Evolutionary conservation across 1,140 invertebrate genomes (phyloP), one percentile per base, ranked within the genome.

Genomic region (Meloidogyne floridensis): DNA sequence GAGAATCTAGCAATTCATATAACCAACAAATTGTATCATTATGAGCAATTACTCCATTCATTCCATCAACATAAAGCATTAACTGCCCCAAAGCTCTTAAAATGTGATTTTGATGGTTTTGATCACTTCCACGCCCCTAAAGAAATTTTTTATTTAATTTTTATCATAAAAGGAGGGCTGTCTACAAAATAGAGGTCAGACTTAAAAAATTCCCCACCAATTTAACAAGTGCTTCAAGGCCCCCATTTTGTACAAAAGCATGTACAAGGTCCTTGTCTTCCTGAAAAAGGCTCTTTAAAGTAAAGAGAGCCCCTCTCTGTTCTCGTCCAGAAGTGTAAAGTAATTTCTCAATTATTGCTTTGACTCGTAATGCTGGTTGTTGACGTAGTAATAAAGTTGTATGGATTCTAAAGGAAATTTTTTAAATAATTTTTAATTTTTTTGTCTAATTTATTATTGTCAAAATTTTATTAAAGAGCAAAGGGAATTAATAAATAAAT

Each of bases 51-150:
- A 99, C 96, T 1, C 97, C 97, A 92, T 98, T 98, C 98, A 99
- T 99, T 2, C 98, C 98, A 91, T 99, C 97, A 32, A 99, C 97
- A 90, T 99, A 99, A 56, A 99, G 93, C 94, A 99, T 98, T 88
- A 99, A 94, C 93, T 96, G 94, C 59, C 94, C 94, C 83, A 95
- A 92, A 56, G 94, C 94, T 92, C 97, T 93, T 80, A 99, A 92
- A 88, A 98, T 99, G 91, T 98, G 98, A 92, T 98, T 98, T 91
- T 98, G 95, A 91, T 98, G 98, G 92, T 98, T 98, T 90, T 98
- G 97, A 91, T 99, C 96, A 47, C 20, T 79, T 43, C 65, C 72
- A 32, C 77, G 54, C 0, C 77, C 77, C 77, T 79, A 69, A 43
- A 95, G 47, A 47, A 47, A 47, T 47, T 47, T 47, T 47, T 6